Evolutionary conservation across 2,797 vertebrate species (phyloP).

Genomic region (Myiotriccus ornatus): DNA sequence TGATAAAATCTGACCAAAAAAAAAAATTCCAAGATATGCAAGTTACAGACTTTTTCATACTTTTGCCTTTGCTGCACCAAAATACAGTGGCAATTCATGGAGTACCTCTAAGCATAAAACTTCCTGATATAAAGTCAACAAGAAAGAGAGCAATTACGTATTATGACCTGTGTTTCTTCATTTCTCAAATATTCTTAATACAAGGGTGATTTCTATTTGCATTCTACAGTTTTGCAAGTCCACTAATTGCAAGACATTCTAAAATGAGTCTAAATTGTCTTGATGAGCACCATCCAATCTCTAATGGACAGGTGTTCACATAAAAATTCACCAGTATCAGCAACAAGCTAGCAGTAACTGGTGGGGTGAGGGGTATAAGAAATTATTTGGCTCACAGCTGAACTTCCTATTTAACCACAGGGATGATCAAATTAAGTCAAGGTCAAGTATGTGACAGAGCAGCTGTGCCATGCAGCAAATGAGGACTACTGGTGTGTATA

Average conservation of each 20-base stretch:
- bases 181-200: background rate
- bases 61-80: background rate
- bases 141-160: background rate
- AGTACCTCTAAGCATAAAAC: background rate
- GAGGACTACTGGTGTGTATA: background rate
- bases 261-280: background rate
- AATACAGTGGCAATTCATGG: background rate
- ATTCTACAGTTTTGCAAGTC: background rate
- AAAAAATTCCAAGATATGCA: background rate
- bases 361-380: background rate
- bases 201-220: background rate
- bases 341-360: background rate
- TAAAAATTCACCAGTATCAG: background rate
- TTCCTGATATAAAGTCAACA: background rate
- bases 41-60: background rate
- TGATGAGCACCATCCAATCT: background rate
- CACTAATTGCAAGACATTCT: background rate
- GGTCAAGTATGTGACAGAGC: background rate
- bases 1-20: background rate
- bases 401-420: constrained; percentile 3
- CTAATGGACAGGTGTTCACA: constrained; percentile 14
- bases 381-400: background rate
- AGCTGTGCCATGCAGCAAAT: background rate
- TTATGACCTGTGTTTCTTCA: background rate
- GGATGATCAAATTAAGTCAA: constrained; percentile 12